Evolutionary conservation across 2,797 vertebrate genomes (phyloP).

Genomic region (Bovichtus diacanthus): DNA sequence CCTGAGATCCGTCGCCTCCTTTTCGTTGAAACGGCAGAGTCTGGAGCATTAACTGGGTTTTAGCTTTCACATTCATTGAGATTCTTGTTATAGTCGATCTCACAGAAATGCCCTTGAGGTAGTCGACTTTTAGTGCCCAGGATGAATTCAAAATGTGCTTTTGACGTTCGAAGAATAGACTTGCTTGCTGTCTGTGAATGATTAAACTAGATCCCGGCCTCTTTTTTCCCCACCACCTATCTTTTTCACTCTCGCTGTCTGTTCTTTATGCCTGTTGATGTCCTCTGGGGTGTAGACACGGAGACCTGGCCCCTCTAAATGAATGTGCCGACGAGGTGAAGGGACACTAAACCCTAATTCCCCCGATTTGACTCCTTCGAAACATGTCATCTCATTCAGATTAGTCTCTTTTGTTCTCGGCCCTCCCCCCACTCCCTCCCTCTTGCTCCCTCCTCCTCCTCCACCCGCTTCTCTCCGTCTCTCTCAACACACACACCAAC

Average conservation of each 20-base stretch:
- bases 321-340: slow-evolving; percentile 78
- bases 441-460: slow-evolving; percentile 26
- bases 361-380: slow-evolving; percentile 83
- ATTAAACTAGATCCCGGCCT: slow-evolving; percentile 71
- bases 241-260: slow-evolving; percentile 54
- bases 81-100: slow-evolving; percentile 55
- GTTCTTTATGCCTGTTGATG: slow-evolving; percentile 69
- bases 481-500: slow-evolving; percentile 43
- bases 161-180: slow-evolving; percentile 72
- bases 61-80: slow-evolving; percentile 66
- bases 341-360: slow-evolving; percentile 85
- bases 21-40: slow-evolving; percentile 36
- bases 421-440: slow-evolving; percentile 56
- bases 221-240: slow-evolving; percentile 35
- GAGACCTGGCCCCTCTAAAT: slow-evolving; percentile 79
- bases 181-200: slow-evolving; percentile 73
- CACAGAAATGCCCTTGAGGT: slow-evolving; percentile 73
- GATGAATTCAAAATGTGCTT: slow-evolving; percentile 75
- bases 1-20: slow-evolving; percentile 29
- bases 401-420: slow-evolving; percentile 86
- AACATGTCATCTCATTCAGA: slow-evolving; percentile 87
- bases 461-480: slow-evolving; percentile 31
- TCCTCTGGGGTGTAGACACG: slow-evolving; percentile 58
- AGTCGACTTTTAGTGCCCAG: slow-evolving; percentile 65
- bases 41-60: slow-evolving; percentile 54